Base-by-base conservation (phyloP, 2,888 invertebrate genomes). In the Cheilosia vernalis region DNA sequence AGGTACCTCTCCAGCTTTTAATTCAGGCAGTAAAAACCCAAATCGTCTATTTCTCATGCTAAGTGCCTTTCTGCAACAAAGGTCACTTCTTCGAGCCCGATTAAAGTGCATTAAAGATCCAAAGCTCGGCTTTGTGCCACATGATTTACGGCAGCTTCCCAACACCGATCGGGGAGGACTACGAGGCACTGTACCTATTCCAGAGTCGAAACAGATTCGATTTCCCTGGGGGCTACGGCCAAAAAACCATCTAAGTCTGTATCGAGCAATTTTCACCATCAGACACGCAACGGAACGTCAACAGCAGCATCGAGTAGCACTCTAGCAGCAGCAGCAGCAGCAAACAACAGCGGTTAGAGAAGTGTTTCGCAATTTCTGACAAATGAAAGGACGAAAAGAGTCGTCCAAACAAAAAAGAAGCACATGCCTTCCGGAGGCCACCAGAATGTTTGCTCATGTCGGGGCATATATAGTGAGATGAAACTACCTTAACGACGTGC, bases 281-380 rank as follows among this genome's bases (percentile, higher is more conserved):
- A 83, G 51, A 63, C 79, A 83, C 53, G 83, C 69, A 73, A 79
- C 51, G 55, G 33, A 73, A 83, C 79, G 73, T 83, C 83, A 73
- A 67, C 56, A 79, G 42, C 72, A 51, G 72, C 72, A 13, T 37
- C 51, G 67, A 37, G 33, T 37, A 27, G 27, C 27, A 27, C 27
- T 1, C 27, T 27, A 6, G 27, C n/a, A n/a, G n/a, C 27, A 27
- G 63, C 49, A 64, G 2, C 24, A 24, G 24, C 24, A 24, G 24
- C 24, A 24, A 24, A 2, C 24, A 3, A 24, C 24, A 24, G 42
- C 30, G 17, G 49, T 49, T 67, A 61, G 61, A 78, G 77, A 66
- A 61, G 67, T 72, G 7, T 78, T 78, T 64, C 30, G 13, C 72
- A 61, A 73, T 78, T 73, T 66, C 61, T 72, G 55, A 67, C 82